A percentile compares a stretch with the other conserved stretches of the same genome.
These are phyloP conservation scores for Diplolepis rosae DNA, from an alignment of 2,888 invertebrate genomes.

Conservation along the genomic window DNA sequence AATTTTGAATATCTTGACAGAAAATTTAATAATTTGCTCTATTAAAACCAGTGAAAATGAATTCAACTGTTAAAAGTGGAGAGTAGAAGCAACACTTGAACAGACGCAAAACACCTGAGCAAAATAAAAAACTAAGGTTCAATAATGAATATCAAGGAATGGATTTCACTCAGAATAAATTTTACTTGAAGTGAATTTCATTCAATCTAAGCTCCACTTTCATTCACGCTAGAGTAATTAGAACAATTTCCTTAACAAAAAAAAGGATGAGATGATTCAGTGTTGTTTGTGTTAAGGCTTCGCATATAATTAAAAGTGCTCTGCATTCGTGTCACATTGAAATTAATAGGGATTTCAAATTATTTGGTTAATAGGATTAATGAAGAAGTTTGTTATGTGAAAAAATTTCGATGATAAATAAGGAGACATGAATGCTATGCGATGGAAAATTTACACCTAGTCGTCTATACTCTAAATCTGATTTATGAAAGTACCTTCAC, in stretches of 20 bases:
- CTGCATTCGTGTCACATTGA: conserved; percentile 26
- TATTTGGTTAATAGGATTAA: conserved; percentile 12
- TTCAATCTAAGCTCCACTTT: background rate
- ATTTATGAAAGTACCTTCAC: conserved; percentile 8
- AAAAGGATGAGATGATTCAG: background rate
- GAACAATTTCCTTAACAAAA: background rate
- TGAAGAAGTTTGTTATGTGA: conserved; percentile 14
- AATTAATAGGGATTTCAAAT: conserved; percentile 12
- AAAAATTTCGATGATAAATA: conserved; percentile 14
- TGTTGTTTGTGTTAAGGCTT: conserved; percentile 31
- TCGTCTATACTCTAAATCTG: conserved; percentile 10
- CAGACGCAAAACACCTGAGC: background rate
- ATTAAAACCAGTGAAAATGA: background rate
- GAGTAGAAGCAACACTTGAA: too few species aligned
- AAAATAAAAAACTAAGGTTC: background rate
- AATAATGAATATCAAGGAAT: background rate
- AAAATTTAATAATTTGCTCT: background rate
- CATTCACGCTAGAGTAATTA: conserved; percentile 21
- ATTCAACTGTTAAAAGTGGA: conserved; percentile 9
- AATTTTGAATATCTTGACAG: background rate
- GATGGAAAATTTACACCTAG: conserved; percentile 14
- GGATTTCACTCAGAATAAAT: background rate
- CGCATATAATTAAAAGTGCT: conserved; percentile 28
- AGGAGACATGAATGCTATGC: background rate
- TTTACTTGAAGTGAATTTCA: background rate